Percentiles rank a stretch among this genome's conserved stretches.
Evolutionary conservation across 2,797 vertebrate genomes (phyloP).

Genomic region (Liparis tanakae): DNA sequence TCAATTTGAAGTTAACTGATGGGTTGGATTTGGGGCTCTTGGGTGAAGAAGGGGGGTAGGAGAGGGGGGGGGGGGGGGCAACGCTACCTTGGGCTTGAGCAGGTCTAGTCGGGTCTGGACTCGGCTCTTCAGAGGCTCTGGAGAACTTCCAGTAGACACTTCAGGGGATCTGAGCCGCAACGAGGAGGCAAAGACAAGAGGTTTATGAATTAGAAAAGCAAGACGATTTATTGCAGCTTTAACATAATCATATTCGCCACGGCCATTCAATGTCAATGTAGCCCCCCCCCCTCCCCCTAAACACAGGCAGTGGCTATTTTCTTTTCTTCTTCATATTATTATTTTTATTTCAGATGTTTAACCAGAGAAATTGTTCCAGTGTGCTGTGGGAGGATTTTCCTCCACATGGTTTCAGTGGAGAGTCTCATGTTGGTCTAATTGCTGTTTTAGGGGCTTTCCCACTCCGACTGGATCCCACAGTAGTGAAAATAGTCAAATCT

Average conservation of each 20-base stretch:
- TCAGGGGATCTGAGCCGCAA: constrained; percentile 83
- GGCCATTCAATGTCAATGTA: constrained; percentile 7
- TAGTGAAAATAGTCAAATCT: constrained; percentile 36
- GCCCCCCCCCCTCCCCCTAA: constrained; percentile 8
- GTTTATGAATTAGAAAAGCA: constrained; percentile 48
- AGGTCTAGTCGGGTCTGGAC: constrained; percentile 81
- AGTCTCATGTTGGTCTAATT: constrained; percentile 54
- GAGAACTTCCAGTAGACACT: constrained; percentile 81
- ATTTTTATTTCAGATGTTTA: constrained; percentile 66
- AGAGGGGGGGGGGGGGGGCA: constrained; percentile 34
- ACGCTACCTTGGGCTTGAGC: constrained; percentile 87
- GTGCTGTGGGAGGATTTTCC: constrained; percentile 67
- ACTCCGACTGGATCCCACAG: constrained; percentile 24
- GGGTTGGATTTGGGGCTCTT: constrained; percentile 63
- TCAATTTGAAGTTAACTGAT: constrained; percentile 72
- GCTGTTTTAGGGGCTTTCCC: constrained; percentile 61
- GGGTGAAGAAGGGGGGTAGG: constrained; percentile 37
- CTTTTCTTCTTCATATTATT: constrained; percentile 28
- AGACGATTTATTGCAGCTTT: constrained; percentile 33
- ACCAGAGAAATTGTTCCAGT: constrained; percentile 64
- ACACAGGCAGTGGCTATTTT: constrained; percentile 39
- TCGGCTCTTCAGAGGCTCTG: constrained; percentile 87
- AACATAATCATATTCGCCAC: constrained; percentile 12
- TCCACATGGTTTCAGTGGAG: constrained; percentile 51
- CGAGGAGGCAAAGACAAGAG: constrained; percentile 32